Evolutionary conservation across 2,888 invertebrate genomes (phyloP), one percentile per base, ranked within the genome.

Genomic region (Pheosia tremula): DNA sequence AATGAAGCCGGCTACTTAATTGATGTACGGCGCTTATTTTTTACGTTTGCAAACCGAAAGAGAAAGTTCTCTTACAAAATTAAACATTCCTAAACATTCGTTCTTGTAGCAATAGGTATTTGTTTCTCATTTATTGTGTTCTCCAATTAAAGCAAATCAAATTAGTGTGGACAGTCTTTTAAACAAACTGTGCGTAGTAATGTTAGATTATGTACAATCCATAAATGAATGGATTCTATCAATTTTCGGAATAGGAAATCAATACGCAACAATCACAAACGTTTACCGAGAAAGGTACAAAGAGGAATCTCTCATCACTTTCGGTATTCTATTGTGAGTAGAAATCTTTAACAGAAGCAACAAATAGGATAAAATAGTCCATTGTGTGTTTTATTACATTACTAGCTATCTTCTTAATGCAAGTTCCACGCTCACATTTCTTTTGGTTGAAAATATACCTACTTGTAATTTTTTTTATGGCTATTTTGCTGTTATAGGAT

Each of bases 241-340:
- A 36, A 54, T 54, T 54, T 10, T 37, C 54, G 38, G 54, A 54
- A 38, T 54, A 38, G 54, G n/a, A 54, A 54, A 54, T 54, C 54
- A 54, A 54, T 54, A 54, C 43, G 37, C 62, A 70, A 61, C 64
- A 60, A 68, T 68, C 68, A 60, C 57, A 62, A 67, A 71, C 66
- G 56, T 69, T 65, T 63, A 63, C 65, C 58, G 37, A 39, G 37
- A 53, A 59, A 67, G 63, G 55, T 69, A 72, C 67, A 74, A 69
- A 70, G 61, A 52, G 47, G 64, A 68, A 63, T 55, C 59, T 63
- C 59, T 49, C 50, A 64, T 69, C 62, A 62, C 59, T 67, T 66
- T 61, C 60, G 58, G 58, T 66, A 62, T 66, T 65, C 72, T 66
- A 69, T 74, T 72, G 74, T 72, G 68, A 74, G 72, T 74, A 59